Evolutionary conservation across 2,113 vertebrate species (phyloP).

Genomic region (Sinocyclocheilus rhinocerous): DNA sequence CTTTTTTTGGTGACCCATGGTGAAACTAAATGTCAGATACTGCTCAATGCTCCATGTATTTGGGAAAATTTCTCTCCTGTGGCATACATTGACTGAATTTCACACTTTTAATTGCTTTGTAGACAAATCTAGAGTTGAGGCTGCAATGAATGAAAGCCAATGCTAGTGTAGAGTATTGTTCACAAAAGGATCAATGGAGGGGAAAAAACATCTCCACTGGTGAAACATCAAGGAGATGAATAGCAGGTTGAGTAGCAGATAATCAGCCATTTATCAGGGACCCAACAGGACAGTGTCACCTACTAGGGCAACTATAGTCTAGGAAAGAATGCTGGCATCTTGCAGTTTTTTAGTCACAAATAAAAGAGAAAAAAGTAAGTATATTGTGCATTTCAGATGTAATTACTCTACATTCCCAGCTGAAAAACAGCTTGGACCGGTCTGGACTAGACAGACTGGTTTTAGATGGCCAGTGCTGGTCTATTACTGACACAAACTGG

Average conservation of each 20-base stretch:
- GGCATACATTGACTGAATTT: not conserved
- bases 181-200: not conserved
- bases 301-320: not conserved
- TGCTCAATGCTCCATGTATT: slow-evolving; percentile 6
- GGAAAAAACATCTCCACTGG: slow-evolving; percentile 12
- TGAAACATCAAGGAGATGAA: slow-evolving; percentile 44
- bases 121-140: slow-evolving; percentile 4
- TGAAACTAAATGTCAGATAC: not conserved
- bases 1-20: slow-evolving; percentile 31
- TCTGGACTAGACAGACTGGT: too few species aligned
- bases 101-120: not conserved
- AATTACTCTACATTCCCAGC: not conserved
- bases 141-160: not conserved
- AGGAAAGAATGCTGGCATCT: not conserved
- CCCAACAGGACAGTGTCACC: slow-evolving; percentile 20
- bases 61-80: not conserved
- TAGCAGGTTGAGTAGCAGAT: slow-evolving; percentile 34
- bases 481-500: too few species aligned
- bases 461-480: too few species aligned
- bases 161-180: slow-evolving; percentile 14
- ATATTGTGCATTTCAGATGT: not conserved
- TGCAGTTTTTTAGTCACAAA: not conserved
- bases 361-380: not conserved
- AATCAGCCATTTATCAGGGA: slow-evolving; percentile 29
- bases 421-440: not conserved